These are phyloP conservation scores for Micoletzkya japonica DNA, from an alignment of 2,888 invertebrate genomes.

Conservation along the genomic window DNA sequence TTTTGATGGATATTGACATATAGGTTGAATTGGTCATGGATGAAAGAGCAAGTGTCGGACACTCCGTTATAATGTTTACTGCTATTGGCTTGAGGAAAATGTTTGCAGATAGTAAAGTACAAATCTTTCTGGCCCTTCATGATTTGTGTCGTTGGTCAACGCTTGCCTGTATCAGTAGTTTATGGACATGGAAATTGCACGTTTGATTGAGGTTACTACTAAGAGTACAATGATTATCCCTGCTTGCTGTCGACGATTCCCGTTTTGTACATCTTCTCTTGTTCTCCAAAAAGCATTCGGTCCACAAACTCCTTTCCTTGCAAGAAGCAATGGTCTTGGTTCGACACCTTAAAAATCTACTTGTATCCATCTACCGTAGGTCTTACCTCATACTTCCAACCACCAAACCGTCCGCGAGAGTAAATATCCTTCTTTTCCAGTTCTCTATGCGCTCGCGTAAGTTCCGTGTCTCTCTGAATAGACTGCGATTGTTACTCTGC, in stretches of 20 bases:
- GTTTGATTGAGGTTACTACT: too few relatives aligned
- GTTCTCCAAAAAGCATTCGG: constrained; percentile 54
- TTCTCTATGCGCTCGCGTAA: constrained; percentile 56
- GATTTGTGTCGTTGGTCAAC: background rate
- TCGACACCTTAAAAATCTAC: constrained; percentile 38
- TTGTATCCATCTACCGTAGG: background rate
- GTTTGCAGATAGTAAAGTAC: too few relatives aligned
- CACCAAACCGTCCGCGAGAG: constrained; percentile 62
- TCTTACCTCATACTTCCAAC: constrained; percentile 60
- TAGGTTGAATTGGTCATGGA: too few relatives aligned
- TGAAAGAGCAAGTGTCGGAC: too few relatives aligned
- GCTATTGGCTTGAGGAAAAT: too few relatives aligned
- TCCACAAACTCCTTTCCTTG: constrained; percentile 60
- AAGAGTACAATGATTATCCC: constrained; percentile 10
- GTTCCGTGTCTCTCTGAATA: constrained; percentile 54
- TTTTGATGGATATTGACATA: too few relatives aligned
- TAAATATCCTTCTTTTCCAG: constrained; percentile 58
- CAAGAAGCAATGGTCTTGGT: constrained; percentile 64
- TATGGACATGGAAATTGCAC: too few relatives aligned
- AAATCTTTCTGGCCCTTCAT: too few relatives aligned
- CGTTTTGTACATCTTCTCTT: constrained; percentile 62
- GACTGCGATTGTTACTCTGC: background rate
- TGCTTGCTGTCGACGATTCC: constrained; percentile 37
- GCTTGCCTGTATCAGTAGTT: background rate
- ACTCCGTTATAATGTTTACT: too few relatives aligned